These are phyloP conservation scores for Protaetia brevitarsis DNA, from an alignment of 1,140 invertebrate species.

Conservation along the genomic window DNA sequence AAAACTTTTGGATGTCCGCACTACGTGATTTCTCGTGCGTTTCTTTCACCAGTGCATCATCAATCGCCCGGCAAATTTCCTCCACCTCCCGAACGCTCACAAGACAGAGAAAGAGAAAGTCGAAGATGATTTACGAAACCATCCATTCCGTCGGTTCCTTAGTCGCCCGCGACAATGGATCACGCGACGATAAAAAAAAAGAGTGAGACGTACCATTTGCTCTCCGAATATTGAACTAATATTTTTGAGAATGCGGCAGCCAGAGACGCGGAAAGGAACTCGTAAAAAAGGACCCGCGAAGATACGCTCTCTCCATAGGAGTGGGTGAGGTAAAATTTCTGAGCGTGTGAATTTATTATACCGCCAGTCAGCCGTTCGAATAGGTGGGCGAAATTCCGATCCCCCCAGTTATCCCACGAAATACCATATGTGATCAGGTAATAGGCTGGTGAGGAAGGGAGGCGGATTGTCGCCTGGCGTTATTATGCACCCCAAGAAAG, in stretches of 20 bases:
- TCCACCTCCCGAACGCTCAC: too few species aligned
- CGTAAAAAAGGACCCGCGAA: not conserved
- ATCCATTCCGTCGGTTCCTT: not conserved
- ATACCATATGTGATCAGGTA: not conserved
- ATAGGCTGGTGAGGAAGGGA: not conserved
- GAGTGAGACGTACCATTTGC: conserved; percentile 15
- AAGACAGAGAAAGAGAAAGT: not conserved
- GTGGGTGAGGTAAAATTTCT: not conserved
- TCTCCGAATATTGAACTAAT: conserved; percentile 16
- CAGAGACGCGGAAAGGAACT: conserved; percentile 5
- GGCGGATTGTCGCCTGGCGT: not conserved
- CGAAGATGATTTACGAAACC: conserved; percentile 7
- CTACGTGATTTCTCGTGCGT: too few species aligned
- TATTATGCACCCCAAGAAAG: not conserved
- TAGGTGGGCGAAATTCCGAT: too few species aligned
- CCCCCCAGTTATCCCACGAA: too few species aligned
- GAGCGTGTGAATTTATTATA: not conserved
- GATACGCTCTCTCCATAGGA: not conserved
- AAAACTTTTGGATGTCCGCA: too few species aligned
- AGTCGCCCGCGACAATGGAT: conserved; percentile 2
- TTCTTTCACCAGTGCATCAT: not conserved
- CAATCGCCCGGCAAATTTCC: too few species aligned
- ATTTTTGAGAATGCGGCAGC: conserved; percentile 10
- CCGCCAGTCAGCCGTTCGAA: too few species aligned
- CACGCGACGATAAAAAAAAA: conserved; percentile 13